Evolutionary conservation across 2,888 invertebrate species (phyloP), one percentile per base, ranked within the genome.

Genomic region (Dermolepida albohirtum): DNA sequence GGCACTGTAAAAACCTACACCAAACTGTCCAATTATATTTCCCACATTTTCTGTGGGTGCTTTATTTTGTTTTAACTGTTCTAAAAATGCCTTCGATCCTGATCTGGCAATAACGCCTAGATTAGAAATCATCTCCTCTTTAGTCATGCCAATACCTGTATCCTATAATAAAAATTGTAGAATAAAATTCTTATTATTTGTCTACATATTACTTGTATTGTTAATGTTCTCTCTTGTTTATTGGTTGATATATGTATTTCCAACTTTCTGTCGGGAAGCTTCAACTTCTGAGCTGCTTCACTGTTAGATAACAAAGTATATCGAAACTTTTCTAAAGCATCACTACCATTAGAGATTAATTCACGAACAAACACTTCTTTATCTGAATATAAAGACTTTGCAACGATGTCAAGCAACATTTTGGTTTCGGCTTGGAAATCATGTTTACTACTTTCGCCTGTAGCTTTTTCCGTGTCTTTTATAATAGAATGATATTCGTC

Each of bases 361-460:
- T 98, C 98, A 73, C 98, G 88, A 10, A 98, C 90, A 80, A 98
- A 98, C 7, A 98, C 97, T 87, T 98, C 98, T 84, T 97, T 97
- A 77, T 98, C 97, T 0, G 98, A 98, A 84, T 98, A 98, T 41
- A 98, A 85, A 0, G 98, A 98, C 79, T 95, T 92, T 0, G 98
- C 98, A 0, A 98, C 98, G 83, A 98, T 98, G 81, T 98, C 97
- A 55, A 98, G 84, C 44, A 98, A 83, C 92, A 97, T 97, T 70
- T 93, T 87, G 0, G 98, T 98, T 85, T 98, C 98, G 0, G 98
- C 98, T 83, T 98, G 96, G 81, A 98, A 98, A 81, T 97, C 96
- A 84, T 92, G 92, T 79, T 91, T 92, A 6, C 78, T 77, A 55
- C 77, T 77, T 76, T 90, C 89, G 14, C 90, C 87, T 86, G 71